These are phyloP conservation scores for Tupaia tana DNA, from an alignment of 2,113 vertebrate species.

Conservation along the genomic window DNA sequence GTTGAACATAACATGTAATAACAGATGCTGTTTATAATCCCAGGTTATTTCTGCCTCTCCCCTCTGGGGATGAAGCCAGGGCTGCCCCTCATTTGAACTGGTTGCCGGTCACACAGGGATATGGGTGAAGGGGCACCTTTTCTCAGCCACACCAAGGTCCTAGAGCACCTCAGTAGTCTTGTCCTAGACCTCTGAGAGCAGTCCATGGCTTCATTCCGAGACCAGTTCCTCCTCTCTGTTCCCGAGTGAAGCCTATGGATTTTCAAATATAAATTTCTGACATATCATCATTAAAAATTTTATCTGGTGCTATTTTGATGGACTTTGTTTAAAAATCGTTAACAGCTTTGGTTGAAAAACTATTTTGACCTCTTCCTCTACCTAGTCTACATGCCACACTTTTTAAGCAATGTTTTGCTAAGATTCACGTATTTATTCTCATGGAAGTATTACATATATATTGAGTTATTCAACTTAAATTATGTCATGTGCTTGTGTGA, in stretches of 20 bases:
- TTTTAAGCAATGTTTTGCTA: background rate
- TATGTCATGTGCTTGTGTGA: background rate
- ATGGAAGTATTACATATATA: background rate
- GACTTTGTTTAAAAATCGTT: conserved; percentile 2
- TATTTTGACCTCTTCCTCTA: background rate
- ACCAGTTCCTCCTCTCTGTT: background rate
- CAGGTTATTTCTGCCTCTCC: background rate
- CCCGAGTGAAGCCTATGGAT: background rate
- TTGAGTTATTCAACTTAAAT: background rate
- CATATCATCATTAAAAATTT: background rate
- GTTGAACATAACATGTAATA: background rate
- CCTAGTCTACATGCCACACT: background rate
- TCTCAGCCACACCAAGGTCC: background rate
- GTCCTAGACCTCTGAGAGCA: background rate
- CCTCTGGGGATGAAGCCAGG: too few relatives aligned
- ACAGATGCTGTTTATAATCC: background rate
- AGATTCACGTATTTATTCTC: background rate
- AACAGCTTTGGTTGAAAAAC: background rate
- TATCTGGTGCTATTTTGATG: background rate
- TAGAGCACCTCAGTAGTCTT: background rate
- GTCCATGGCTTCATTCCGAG: background rate
- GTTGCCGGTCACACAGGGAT: background rate
- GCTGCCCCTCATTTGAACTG: background rate
- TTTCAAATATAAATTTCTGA: background rate
- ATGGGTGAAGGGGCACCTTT: accelerated